Percentiles rank a stretch among this genome's conserved stretches.
phyloP scores from a whole-genome alignment of 2,888 invertebrate genomes.

The Amblyjoppa fuscipennis region DNA sequence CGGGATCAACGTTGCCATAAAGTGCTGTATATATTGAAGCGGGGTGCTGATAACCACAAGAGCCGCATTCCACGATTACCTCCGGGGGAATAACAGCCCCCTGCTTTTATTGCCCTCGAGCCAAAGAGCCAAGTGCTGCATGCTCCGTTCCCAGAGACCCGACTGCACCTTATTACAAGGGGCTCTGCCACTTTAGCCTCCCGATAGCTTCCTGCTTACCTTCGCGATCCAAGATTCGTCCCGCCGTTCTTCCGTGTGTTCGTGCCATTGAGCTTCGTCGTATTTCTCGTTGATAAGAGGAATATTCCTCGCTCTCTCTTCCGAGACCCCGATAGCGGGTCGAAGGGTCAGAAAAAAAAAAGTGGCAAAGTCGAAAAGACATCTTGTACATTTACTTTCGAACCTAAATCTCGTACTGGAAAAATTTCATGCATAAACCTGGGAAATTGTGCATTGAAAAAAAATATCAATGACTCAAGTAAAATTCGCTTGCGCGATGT shows the following conservation, averaged over 20 bases:
- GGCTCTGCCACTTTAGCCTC: not conserved
- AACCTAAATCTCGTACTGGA: too few relatives aligned
- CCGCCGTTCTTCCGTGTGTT: not conserved
- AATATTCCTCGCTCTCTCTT: not conserved
- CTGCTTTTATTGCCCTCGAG: constrained; percentile 40
- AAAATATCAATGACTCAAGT: not conserved
- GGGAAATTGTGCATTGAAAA: not conserved
- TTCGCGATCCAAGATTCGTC: not conserved
- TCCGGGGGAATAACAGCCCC: constrained; percentile 24
- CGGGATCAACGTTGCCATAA: constrained; percentile 24
- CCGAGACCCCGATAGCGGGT: not conserved
- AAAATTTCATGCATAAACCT: too few relatives aligned
- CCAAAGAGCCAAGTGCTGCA: constrained; percentile 13
- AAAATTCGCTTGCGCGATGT: too few relatives aligned
- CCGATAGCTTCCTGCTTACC: constrained; percentile 3
- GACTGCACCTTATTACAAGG: constrained; percentile 27
- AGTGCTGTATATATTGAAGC: constrained; percentile 42
- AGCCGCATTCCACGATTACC: constrained; percentile 59
- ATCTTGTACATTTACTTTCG: not conserved
- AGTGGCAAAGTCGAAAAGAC: not conserved
- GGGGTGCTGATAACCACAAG: constrained; percentile 66
- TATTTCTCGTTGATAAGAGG: not conserved
- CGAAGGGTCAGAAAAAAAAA: not conserved
- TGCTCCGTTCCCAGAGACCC: not conserved
- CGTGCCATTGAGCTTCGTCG: not conserved